These are phyloP conservation scores for Drosophila sucinea DNA, from an alignment of 1,140 invertebrate genomes.

Conservation along the genomic window DNA sequence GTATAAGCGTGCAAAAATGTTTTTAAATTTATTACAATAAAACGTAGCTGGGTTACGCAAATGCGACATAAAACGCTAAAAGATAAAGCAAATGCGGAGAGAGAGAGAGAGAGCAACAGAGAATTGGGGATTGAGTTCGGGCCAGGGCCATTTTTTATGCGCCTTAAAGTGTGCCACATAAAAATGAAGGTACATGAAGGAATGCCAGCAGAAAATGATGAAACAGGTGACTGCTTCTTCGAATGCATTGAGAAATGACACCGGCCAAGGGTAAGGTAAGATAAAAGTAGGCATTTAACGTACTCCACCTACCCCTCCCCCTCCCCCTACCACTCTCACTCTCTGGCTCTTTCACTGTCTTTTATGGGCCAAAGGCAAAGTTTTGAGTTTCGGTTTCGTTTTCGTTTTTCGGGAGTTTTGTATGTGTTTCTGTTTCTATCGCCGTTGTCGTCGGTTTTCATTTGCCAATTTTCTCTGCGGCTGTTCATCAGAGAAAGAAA, in stretches of 20 bases:
- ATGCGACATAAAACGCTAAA: constrained; percentile 80
- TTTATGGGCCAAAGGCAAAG: constrained; percentile 64
- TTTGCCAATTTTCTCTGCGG: constrained; percentile 58
- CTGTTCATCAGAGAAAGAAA: constrained; percentile 59
- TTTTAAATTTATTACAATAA: constrained; percentile 81
- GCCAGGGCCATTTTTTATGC: constrained; percentile 70
- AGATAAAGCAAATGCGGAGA: constrained; percentile 62
- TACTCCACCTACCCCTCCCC: neutral
- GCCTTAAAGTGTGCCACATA: constrained; percentile 73
- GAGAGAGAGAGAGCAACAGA: constrained; percentile 15
- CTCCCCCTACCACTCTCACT: neutral
- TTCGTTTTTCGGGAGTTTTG: constrained; percentile 12
- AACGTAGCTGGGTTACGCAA: constrained; percentile 74
- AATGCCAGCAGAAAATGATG: constrained; percentile 23
- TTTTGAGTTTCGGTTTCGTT: constrained; percentile 25
- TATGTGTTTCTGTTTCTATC: constrained; percentile 36
- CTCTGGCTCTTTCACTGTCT: constrained; percentile 1
- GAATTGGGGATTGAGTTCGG: constrained; percentile 52
- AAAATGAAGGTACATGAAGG: constrained; percentile 56
- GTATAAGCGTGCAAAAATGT: constrained; percentile 78
- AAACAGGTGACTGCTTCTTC: constrained; percentile 48
- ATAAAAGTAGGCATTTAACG: constrained; percentile 34
- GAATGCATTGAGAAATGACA: constrained; percentile 70
- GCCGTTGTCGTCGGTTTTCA: constrained; percentile 27
- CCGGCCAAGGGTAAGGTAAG: constrained; percentile 23